Base-by-base conservation (phyloP, 2,888 invertebrate species). In the Amphimallon solstitiale region DNA sequence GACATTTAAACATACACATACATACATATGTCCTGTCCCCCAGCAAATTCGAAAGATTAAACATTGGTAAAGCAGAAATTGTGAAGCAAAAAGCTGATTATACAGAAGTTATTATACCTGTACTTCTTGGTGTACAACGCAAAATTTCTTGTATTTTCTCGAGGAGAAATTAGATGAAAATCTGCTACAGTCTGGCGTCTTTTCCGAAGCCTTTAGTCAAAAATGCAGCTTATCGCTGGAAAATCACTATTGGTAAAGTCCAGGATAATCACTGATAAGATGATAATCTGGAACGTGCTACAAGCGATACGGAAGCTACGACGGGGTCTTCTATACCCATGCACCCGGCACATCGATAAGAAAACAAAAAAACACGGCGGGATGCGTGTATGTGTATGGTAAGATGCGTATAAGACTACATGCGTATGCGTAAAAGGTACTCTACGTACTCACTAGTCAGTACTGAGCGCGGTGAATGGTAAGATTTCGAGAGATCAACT, bases 401-500 rank as follows among this genome's bases (percentile, higher is more conserved):
- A 7, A 29, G 23, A 49, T 49, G 48, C 48, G 48, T 46, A 19
- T 17, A 19, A 7, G 45, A 29, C 17, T 43, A 43, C 17, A 43
- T 43, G 40, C 17, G 14, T 43, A 14, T 14, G 45, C 15, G 45
- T 29, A 29, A 46, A 17, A 17, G 45, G 7, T 46, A n/a, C 45
- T 46, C 45, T 46, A 46, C 46, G 46, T 46, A 34, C 35, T 51
- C 51, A 51, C 51, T 34, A 34, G 51, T 56, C 40, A 21, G 56
- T 56, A 40, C 56, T 12, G 40, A 40, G 56, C 56, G 37, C 40
- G 40, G 56, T 56, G 56, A 56, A 56, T 56, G 56, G 56, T 40
- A 43, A 56, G 56, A 56, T 56, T 40, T 56, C 56, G 56, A 40
- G 56, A 56, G 56, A 56, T 56, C 56, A 56, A 56, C 56, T 56